Base-by-base conservation (phyloP, 2,113 vertebrate species). In the Cnemophilus loriae region DNA sequence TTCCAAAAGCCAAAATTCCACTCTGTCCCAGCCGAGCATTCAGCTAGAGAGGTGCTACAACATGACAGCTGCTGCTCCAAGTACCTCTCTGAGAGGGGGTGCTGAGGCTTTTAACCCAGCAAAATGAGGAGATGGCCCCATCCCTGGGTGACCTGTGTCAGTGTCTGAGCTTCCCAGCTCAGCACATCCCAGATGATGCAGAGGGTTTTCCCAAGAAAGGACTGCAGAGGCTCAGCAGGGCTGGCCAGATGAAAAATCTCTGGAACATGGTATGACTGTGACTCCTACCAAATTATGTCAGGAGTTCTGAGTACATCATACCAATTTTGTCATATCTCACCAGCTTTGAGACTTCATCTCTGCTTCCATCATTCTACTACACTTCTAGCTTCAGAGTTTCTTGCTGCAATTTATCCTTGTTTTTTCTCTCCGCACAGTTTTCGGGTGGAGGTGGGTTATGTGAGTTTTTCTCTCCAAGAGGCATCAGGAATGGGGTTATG, bases 111-210 rank as follows among this genome's bases (percentile, higher is more conserved):
- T 89, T 95, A 95, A 93, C 65, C 57, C 94, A 96, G 93, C 91
- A 96, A 96, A 97, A 94, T 3, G 2, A 85, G 71, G 92, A 79
- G 47, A 50, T 42, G 33, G 68, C 30, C 53, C 84, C 92, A 65
- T 16, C 74, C 90, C 26, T 27, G 81, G n/a, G 76, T 59, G 82
- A 89, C 77, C 77, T 87, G 59, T 74, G 75, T 77, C 46, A 19
- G 91, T 84, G 75, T 87, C 95, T 95, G 96, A 96, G 64, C 84
- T 93, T 96, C 90, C 95, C 94, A 93, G 86, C 55, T 15, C 47
- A 27, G 60, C 79, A 73, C 84, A 95, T 96, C 94, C 94, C 91
- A 91, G 59, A 78, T 76, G 78, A 84, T 81, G 50, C 42, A 32
- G 53, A 9, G 3, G 3, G 8, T 57, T 97, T 96, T 96, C 59